Evolutionary conservation across 2,888 invertebrate species (phyloP), one percentile per base, ranked within the genome.

Genomic region (Drosophila paramelanica): DNA sequence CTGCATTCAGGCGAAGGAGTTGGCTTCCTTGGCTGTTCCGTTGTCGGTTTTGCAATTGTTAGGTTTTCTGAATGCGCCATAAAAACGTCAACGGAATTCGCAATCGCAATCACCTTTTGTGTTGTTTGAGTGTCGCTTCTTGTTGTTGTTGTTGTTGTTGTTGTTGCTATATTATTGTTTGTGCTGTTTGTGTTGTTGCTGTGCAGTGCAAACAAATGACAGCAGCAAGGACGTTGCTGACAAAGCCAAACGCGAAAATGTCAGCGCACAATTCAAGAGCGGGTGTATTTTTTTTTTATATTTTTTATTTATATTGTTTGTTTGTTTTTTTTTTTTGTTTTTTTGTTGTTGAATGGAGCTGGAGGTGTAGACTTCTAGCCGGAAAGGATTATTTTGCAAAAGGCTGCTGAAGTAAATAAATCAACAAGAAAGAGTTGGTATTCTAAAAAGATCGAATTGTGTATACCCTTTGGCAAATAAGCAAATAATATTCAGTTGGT

Each of bases 51-150:
- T 78, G 70, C 79, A 74, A 74, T 75, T 85, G 79, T 88, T 83
- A 58, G 70, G 69, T 69, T 79, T 86, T 27, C 73, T 86, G 83
- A 89, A 87, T 88, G 88, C 79, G 82, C 81, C 82, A 77, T 71
- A 81, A 77, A 77, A 76, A 79, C 75, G 80, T 86, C 89, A 83
- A 79, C 89, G 84, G 85, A 85, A 89, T 85, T 85, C 89, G 81
- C 88, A 85, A 84, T 88, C 89, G 87, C 87, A 85, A 85, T 89
- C 89, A 85, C 83, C 83, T 88, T 85, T 84, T 88, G 83, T 83
- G 69, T 73, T 73, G 73, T 78, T 84, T 78, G 79, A 87, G 88
- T 81, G 85, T 84, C 55, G 73, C 52, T 72, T 20, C 43, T 67
- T 59, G 56, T 64, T 60, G 43, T 57, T 53, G 17, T 43, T 57